Base-by-base conservation (phyloP, 1,140 invertebrate species). In the Drosophila leontia region DNA sequence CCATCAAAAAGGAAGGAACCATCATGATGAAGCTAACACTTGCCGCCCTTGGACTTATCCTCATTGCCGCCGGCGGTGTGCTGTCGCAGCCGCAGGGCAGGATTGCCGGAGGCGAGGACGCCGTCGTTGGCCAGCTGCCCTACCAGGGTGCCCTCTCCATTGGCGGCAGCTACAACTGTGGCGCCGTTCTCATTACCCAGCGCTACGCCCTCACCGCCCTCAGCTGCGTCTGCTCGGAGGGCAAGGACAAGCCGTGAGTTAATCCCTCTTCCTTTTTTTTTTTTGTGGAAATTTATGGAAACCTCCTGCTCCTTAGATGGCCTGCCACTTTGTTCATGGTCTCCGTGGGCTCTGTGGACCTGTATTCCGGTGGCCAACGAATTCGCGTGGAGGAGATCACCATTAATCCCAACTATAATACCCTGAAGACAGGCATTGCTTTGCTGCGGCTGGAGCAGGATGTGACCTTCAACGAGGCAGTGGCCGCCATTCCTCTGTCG, bases 101-200 rank as follows among this genome's bases (percentile, higher is more conserved):
- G 47, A 74, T 92, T 39, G 80, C 78, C 23, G 87, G 86, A 1
- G 91, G 86, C 39, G 77, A 84, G 12, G 83, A 85, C 64, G 91
- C 91, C 17, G 67, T 80, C 0, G 19, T 60, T 8, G 91, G 91
- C 3, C 91, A 92, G 57, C 17, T 92, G 51, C 91, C 91, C 55
- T 92, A 92, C 42, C 86, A 88, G 75, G 91, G 75, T 0, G 61
- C 91, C 3, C 78, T 92, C 42, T 78, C 87, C 23, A n/a, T 92
- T 2, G 91, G 76, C 0, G 91, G 91, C 7, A 67, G 63, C 35
- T 88, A 80, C 65, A 92, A 74, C 32, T 92, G 91, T 47, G 87
- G 91, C 1, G 91, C 86, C 1, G 85, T 80, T 0, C 82, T 92
- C 51, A 71, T 92, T 26, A 71, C 61, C n/a, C 57, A 88, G 41